These are phyloP conservation scores for Dryobotodes eremita DNA, from an alignment of 2,888 invertebrate species.

Conservation along the genomic window DNA sequence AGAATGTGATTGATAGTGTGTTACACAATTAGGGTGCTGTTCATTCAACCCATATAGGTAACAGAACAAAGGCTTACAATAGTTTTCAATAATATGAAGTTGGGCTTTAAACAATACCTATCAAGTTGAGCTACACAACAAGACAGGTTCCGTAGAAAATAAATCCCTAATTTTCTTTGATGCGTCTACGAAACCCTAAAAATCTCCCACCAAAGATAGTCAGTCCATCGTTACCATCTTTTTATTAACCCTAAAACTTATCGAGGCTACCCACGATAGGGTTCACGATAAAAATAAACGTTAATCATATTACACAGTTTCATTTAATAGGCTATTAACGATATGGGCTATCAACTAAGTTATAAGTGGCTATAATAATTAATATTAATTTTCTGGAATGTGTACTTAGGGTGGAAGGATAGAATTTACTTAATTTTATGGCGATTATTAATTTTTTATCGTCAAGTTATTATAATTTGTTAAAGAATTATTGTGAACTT, in stretches of 20 bases:
- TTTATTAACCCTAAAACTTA: conserved; percentile 53
- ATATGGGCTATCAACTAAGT: conserved; percentile 22
- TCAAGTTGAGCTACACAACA: background rate
- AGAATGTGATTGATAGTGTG: no score
- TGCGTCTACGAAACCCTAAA: background rate
- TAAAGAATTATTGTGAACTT: background rate
- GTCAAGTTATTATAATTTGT: background rate
- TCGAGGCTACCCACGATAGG: conserved; percentile 23
- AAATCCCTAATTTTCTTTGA: background rate
- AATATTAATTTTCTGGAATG: conserved; percentile 43
- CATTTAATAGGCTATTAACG: conserved; percentile 47
- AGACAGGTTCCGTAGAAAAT: background rate
- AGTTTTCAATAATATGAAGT: no score
- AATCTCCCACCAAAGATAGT: background rate
- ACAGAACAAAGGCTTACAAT: no score
- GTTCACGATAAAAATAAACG: conserved; percentile 50
- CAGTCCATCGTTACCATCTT: conserved; percentile 5
- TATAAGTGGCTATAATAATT: conserved; percentile 49
- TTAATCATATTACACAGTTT: conserved; percentile 50
- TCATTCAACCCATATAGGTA: no score
- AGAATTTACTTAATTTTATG: conserved; percentile 27
- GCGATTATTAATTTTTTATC: conserved; percentile 15
- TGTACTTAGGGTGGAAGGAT: conserved; percentile 5
- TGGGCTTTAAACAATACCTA: background rate
- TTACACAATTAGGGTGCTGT: no score